phyloP scores from a whole-genome alignment of 2,888 invertebrate genomes.

The Myopa tessellatipennis region DNA sequence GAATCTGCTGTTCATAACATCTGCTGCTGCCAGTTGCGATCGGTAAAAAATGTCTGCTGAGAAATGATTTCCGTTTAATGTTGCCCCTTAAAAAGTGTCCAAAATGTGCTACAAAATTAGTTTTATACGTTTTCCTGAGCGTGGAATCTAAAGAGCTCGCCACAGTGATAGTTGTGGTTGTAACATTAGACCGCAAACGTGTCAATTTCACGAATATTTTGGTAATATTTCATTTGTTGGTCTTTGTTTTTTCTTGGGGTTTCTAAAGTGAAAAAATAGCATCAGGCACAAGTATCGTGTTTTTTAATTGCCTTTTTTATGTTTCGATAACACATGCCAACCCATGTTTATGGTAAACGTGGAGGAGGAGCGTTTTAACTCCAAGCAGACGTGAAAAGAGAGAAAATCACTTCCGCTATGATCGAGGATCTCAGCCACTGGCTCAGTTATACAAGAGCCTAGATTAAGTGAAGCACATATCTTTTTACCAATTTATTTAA shows the following conservation, averaged over 20 bases:
- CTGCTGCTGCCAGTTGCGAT: not conserved
- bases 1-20: not conserved
- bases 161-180: conserved; percentile 41
- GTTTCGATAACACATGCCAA: not conserved
- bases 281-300: not conserved
- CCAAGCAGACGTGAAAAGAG: too few species aligned
- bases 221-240: not conserved
- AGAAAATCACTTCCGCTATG: not conserved
- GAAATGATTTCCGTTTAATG: not conserved
- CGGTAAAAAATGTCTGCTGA: too few species aligned
- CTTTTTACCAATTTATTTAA: too few species aligned
- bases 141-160: not conserved
- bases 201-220: conserved; percentile 58
- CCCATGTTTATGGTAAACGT: too few species aligned
- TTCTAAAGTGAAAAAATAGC: not conserved
- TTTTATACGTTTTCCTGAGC: not conserved
- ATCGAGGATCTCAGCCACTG: not conserved
- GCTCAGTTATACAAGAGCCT: not conserved
- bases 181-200: conserved; percentile 48
- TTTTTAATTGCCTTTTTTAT: conserved; percentile 15
- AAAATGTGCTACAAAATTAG: not conserved
- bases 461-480: too few species aligned
- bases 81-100: not conserved
- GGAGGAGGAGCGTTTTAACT: too few species aligned
- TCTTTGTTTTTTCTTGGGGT: not conserved